Conservation (phyloP, 2,113 vertebrate species). For the Cochlearius cochlearius region DNA sequence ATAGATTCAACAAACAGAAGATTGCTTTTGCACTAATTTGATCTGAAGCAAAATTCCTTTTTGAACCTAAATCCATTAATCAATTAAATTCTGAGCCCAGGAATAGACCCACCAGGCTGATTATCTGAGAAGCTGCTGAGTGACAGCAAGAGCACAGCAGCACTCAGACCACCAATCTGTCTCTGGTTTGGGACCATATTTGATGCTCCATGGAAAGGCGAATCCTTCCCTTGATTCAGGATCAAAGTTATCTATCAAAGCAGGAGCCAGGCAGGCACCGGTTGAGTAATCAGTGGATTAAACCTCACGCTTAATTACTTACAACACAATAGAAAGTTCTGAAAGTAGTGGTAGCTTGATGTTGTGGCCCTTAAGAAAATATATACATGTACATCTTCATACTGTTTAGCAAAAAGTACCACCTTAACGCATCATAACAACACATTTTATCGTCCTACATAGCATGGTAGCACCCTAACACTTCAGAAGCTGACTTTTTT, state of each 20-base stretch:
- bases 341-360: neutral
- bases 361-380: neutral
- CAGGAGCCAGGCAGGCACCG: neutral
- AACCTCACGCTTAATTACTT: neutral
- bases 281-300: neutral
- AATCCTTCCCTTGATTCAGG: neutral
- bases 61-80: neutral
- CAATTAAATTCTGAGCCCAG: neutral
- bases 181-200: neutral
- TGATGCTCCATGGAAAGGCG: neutral
- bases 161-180: neutral
- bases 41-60: neutral
- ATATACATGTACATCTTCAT: neutral
- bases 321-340: neutral
- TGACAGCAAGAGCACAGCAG: neutral
- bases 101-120: neutral
- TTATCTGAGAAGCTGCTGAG: neutral
- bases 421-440: neutral
- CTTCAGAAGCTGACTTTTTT: neutral
- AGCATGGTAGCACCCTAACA: neutral
- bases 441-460: neutral
- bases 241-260: neutral
- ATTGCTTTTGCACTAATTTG: neutral
- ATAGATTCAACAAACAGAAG: neutral
- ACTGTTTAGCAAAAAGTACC: neutral